These are phyloP conservation scores for Telmatochromis sp. DNA, from an alignment of 2,113 vertebrate species.

Conservation along the genomic window DNA sequence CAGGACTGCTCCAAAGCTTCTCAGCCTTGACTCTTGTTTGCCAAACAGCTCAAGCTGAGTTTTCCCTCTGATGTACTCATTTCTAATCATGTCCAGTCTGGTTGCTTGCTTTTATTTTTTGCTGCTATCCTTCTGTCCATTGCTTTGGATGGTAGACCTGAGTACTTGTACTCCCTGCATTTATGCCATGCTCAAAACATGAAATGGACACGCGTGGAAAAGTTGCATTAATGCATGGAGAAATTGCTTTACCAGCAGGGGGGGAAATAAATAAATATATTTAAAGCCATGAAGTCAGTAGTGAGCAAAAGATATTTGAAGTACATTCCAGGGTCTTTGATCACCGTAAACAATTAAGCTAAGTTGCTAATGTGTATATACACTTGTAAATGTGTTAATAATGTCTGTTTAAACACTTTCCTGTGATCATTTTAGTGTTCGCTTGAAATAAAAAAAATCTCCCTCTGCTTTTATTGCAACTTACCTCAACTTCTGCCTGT, in stretches of 20 bases:
- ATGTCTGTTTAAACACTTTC: neutral
- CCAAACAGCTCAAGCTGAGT: neutral
- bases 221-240: neutral
- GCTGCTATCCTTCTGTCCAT: neutral
- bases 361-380: neutral
- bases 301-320: neutral
- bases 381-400: neutral
- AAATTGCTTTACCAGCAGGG: neutral
- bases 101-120: rapidly evolving
- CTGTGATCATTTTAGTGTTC: neutral
- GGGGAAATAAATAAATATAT: neutral
- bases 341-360: neutral
- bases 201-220: neutral
- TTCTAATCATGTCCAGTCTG: neutral
- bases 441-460: neutral
- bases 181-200: neutral
- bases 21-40: neutral
- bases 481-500: neutral
- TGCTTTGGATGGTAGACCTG: neutral
- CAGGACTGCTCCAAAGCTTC: neutral
- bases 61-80: neutral
- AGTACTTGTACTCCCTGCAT: neutral
- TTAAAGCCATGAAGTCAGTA: neutral
- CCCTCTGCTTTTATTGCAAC: neutral
- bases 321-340: neutral